Evolutionary conservation across 2,113 vertebrate genomes (phyloP), one percentile per base, ranked within the genome.

Genomic region (Balaeniceps rex): DNA sequence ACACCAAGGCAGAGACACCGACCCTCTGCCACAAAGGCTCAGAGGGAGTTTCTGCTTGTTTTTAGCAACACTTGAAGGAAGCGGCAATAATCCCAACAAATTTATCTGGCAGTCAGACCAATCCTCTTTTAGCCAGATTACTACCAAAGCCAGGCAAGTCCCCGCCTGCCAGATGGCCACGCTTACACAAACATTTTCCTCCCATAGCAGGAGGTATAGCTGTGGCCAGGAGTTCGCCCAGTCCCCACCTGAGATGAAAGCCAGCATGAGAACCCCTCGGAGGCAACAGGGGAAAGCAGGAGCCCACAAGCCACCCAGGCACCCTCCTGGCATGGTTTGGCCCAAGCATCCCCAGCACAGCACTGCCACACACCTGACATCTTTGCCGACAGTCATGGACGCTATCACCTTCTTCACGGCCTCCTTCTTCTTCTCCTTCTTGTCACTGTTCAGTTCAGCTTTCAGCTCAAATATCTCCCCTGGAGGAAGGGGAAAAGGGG

Each of bases 351-450:
- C 17, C 54, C 7, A 0, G 33, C 33, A 28, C 55, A 36, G 26
- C 40, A 19, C 42, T 7, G 1, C 11, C 49, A 33, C 84, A 3
- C 94, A 99, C 99, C 99, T 99, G 97, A 99, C 99, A 16, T 99
- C 99, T 93, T 99, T 99, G 92, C 99, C 99, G 3, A 99, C 99
- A 0, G 99, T 99, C 99, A 99, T 99, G 17, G 99, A 99, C 0
- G 99, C 99, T 3, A 99, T 99, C 97, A 99, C 99, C 97, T 99
- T 99, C 98, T 99, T 99, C 94, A 99, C 99, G 0, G 99, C 99
- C 96, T 99, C 99, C 94, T 99, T 99, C 98, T 99, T 99, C 98
- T 99, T 99, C 97, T 99, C 99, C 94, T 99, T 99, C 98, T 99
- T 99, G 97, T 99, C 99, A 8, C 99, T 99, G 98, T 99, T 99